Base-by-base conservation (phyloP, 2,888 invertebrate species). In the Caenorhabditis sp. region DNA sequence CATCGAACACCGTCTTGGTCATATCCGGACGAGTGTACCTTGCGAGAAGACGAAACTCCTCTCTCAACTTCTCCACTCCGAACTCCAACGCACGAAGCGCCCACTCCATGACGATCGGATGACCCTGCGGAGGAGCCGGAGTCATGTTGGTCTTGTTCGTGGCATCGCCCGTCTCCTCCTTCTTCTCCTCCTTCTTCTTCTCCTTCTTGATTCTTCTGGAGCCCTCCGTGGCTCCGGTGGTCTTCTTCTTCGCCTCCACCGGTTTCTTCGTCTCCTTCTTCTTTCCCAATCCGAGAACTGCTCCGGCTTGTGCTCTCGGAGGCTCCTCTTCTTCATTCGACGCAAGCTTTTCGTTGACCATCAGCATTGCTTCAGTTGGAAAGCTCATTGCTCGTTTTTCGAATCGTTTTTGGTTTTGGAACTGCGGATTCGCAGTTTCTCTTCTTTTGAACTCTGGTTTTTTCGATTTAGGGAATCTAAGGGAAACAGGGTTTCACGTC, bases 11-110 rank as follows among this genome's bases (percentile, higher is more conserved):
- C 2, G 72, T 79, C 31, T 68, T 35, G 10, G 76, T 75, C 88
- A 89, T 86, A 41, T 84, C 84, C 14, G 75, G 38, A n/a, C 85
- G 81, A 6, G 70, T 77, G 74, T 87, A 89, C 54, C 86, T 84
- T n/a, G 85, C 83, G 54, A 89, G 51, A 51, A 59, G 73, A 14
- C 80, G 74, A 73, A 86, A 89, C 47, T 89, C 89, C 19, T 84
- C 85, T 0, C 80, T 66, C 5, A 89, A 81, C 0, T 72, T 76
- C 19, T 47, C 59, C 3, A 89, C 84, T 38, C 89, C 89, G 64
- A 80, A 82, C 35, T 85, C 81, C 63, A 89, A 68, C 0, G 86
- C 82, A n/a, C 86, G 64, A n/a, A 76, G 51, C 2, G 80, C 77
- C 80, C 80, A 80, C 24, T 72, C 44, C 54, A 59, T 44, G 3